Base-by-base conservation (phyloP, 2,888 invertebrate genomes). In the Dryocosmus kuriphilus region DNA sequence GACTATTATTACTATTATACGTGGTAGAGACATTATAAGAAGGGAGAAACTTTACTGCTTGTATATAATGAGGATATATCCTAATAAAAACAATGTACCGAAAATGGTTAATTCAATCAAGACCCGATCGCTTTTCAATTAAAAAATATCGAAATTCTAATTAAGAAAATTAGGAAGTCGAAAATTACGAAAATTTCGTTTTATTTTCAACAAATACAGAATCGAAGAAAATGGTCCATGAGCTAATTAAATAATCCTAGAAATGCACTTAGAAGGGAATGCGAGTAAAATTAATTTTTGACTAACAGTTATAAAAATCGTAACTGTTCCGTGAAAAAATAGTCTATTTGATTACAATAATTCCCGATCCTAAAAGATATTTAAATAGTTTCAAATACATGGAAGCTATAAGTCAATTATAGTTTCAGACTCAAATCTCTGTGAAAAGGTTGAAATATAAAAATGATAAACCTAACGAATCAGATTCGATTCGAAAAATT, bases 21-120 rank as follows among this genome's bases (percentile, higher is more conserved):
- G 38, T 51, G 55, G 67, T 75, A 77, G 67, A 78, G 35, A 79
- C 32, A 78, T 74, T 65, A 78, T 79, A n/a, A 81, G 75, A 82
- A 79, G 80, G 77, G 76, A 80, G 61, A 80, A 83, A 81, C 85
- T 87, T 88, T 89, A 89, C 86, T 88, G 89, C 89, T 90, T 90
- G 90, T 90, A 90, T 88, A 89, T 90, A 88, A 85, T 87, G 86
- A 88, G 83, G 82, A 86, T 86, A 84, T 83, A 87, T 86, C 86
- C 83, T 88, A 89, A 89, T 89, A 90, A 89, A 89, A 89, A 84
- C 85, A 85, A 88, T 89, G 86, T 89, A 88, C 85, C 86, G 82
- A 86, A 78, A 79, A 82, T 62, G 24, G 16, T 61, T 41, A 16
- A 65, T 74, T 71, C 57, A 71, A 32, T 62, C 30, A 27, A 61